phyloP scores from a whole-genome alignment of 2,797 vertebrate species.

The Coluber constrictor region DNA sequence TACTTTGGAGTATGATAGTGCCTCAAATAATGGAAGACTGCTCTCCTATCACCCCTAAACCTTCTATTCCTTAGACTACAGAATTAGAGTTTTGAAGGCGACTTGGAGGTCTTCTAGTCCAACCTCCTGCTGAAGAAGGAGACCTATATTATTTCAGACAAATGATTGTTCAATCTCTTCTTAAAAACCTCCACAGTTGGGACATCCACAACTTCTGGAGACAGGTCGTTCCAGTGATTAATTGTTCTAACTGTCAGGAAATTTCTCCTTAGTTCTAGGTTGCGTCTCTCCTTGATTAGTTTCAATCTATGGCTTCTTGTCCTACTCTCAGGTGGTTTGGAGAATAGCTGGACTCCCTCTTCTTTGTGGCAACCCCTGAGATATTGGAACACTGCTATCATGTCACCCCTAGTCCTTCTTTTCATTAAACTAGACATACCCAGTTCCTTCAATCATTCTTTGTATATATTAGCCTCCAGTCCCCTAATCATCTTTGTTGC shows the following conservation, averaged over 20 bases:
- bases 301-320: background rate
- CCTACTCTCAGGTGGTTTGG: background rate
- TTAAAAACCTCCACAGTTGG: background rate
- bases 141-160: background rate
- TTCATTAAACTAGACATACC: background rate
- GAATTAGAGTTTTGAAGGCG: background rate
- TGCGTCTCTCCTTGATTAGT: background rate
- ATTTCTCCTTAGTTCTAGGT: background rate
- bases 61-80: background rate
- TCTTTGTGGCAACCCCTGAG: background rate
- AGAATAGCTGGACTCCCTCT: background rate
- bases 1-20: too few relatives aligned
- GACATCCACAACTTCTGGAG: background rate
- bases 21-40: too few relatives aligned
- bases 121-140: background rate
- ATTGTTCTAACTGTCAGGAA: background rate
- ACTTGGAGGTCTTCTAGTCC: background rate
- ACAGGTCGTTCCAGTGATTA: background rate
- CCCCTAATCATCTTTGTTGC: background rate
- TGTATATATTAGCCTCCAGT: background rate
- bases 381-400: background rate
- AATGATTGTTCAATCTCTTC: background rate
- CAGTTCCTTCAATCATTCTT: background rate
- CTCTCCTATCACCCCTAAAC: too few relatives aligned
- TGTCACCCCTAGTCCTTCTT: background rate